Conservation (phyloP, 2,113 vertebrate species). For the Aspidoscelis tigris region DNA sequence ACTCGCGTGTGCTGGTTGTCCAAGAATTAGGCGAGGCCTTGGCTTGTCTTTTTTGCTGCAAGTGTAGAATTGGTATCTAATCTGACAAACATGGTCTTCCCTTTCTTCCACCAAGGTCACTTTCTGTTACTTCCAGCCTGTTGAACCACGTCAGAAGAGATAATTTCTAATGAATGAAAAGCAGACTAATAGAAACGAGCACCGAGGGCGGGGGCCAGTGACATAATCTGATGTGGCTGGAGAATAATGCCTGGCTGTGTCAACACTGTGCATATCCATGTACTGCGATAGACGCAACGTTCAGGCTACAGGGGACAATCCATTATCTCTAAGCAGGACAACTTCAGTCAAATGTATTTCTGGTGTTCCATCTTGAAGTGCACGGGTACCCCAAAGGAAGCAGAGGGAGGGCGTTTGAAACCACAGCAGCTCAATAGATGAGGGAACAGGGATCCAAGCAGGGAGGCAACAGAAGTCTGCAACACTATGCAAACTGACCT, state of each 20-base stretch:
- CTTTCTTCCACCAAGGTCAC: conserved; percentile 69
- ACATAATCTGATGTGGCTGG: conserved; percentile 70
- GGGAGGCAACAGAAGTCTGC: too few relatives aligned
- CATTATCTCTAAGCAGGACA: neutral
- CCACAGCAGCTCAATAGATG: too few relatives aligned
- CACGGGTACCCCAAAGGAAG: neutral
- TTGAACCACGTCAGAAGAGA: conserved; percentile 68
- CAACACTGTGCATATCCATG: conserved; percentile 52
- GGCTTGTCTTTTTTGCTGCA: conserved; percentile 47
- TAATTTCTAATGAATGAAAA: conserved; percentile 62
- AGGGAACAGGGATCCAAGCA: too few relatives aligned
- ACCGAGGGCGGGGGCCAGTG: conserved; percentile 36
- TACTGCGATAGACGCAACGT: conserved; percentile 1
- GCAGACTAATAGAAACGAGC: conserved; percentile 64
- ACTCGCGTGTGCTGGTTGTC: neutral
- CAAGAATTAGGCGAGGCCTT: conserved; percentile 30
- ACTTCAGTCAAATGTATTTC: neutral
- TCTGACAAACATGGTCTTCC: conserved; percentile 66
- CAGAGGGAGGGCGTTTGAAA: too few relatives aligned
- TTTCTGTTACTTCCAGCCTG: conserved; percentile 69
- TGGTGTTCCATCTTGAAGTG: neutral
- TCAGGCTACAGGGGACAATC: neutral
- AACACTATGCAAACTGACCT: too few relatives aligned
- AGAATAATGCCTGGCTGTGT: conserved; percentile 59
- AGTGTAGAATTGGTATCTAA: conserved; percentile 54